Evolutionary conservation across 2,113 vertebrate species (phyloP), one percentile per base, ranked within the genome.

Genomic region (Xiphias gladius): DNA sequence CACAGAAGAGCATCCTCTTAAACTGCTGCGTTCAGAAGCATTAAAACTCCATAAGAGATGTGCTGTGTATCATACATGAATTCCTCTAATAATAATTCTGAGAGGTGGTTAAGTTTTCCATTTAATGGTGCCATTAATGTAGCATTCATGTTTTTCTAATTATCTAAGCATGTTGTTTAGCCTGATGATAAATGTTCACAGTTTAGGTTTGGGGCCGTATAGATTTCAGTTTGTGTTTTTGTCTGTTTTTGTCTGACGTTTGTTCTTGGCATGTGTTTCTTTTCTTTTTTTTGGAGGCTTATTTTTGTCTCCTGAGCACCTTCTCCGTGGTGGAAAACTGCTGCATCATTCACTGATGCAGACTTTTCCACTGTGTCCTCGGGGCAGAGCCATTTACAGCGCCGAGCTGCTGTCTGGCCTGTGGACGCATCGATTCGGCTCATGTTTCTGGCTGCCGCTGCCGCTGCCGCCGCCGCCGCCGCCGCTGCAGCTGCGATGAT

Each of bases 381-480:
- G 1, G 71, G 80, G 76, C 80, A 39, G 39, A 57, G 78, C n/a
- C 62, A 43, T 39, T 73, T 58, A 32, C 71, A 76, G 80, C 22
- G 4, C 35, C 2, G 32, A 39, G 69, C 69, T 30, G 67, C 0
- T 14, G 80, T 79, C 88, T 79, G 59, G 46, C 35, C 72, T 4
- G 46, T 17, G 32, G 43, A 71, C 26, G 28, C 86, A 85, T 87
- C 73, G 83, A 91, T 88, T n/a, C 41, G 6, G 78, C 66, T 86
- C 84, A 65, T 43, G 19, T 89, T 90, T 89, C 87, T 71, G 46
- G 64, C 77, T 54, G 68, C 75, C 80, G 55, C 75, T 71, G 59
- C 57, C 9, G 58, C 54, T 35, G 68, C 62, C 74, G 20, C 52
- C 19, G 19, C 63, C 4, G 41, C 41, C 32, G 64, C 77, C 50